Evolutionary conservation across 2,113 vertebrate species (phyloP).

Genomic region (Mohoua ochrocephala): DNA sequence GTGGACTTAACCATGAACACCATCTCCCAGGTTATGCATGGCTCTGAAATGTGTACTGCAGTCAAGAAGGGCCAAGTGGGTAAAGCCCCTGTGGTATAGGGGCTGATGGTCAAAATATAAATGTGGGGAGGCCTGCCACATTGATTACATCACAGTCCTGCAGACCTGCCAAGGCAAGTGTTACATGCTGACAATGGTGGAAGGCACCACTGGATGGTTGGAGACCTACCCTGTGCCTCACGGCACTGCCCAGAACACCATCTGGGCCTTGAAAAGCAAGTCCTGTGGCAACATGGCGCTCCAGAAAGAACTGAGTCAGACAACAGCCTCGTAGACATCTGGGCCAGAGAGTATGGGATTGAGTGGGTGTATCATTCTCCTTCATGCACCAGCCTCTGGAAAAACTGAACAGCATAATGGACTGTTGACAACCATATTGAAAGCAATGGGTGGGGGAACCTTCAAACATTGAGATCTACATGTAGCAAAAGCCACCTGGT

Average conservation of each 20-base stretch:
- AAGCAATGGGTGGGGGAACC: neutral
- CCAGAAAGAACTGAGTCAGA: neutral
- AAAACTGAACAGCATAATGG: neutral
- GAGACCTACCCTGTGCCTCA: neutral
- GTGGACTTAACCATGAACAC: neutral
- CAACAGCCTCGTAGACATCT: fast-evolving
- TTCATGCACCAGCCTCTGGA: neutral
- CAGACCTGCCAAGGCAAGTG: neutral
- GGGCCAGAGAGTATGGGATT: neutral
- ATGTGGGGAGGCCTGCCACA: neutral
- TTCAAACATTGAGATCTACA: neutral
- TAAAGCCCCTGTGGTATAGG: neutral
- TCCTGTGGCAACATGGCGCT: neutral
- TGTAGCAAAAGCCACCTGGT: neutral
- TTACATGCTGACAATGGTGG: fast-evolving
- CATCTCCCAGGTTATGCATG: neutral
- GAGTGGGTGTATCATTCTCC: neutral
- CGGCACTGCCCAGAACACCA: neutral
- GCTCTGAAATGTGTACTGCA: neutral
- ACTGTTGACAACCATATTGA: neutral
- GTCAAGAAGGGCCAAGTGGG: neutral
- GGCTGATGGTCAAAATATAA: neutral
- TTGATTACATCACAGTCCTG: neutral
- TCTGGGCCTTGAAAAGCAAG: neutral
- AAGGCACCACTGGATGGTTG: neutral